Base-by-base conservation (phyloP, 2,888 invertebrate genomes). In the Ametastegia equiseti region DNA sequence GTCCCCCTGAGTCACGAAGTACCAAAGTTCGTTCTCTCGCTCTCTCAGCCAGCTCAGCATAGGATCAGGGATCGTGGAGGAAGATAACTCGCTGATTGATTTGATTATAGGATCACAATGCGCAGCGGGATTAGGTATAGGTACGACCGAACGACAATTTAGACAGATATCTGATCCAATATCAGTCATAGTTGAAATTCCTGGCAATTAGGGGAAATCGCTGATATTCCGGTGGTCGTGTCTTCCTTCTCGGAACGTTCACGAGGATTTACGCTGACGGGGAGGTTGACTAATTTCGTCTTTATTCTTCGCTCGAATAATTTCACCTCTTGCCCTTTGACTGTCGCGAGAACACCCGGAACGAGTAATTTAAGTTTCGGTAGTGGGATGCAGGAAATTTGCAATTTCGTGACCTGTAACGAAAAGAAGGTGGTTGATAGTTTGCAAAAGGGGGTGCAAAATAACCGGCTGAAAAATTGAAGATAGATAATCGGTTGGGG, bases 81-180 rank as follows among this genome's bases (percentile, higher is more conserved):
- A 60, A 23, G 23, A 60, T 30, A 60, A 60, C 30, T 30, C 19
- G n/a, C n/a, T 39, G 65, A 67, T 67, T 67, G 65, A 67, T 67
- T 67, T 7, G 65, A 67, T 67, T 67, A 67, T 67, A n/a, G 39
- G 36, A 67, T 67, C 36, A 15, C 60, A 30, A 60, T 60, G 60
- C 60, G 60, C 60, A 60, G 13, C 27, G 30, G 27, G 60, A 60
- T 6, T 42, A 42, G 42, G 42, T 42, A 42, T 42, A 42, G 42
- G 30, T 60, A 60, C 60, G 15, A 60, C 30, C 5, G 27, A 15
- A 60, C 60, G 30, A 60, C 60, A 13, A 60, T 60, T 60, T 15
- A 4, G 60, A 60, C 60, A 60, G 23, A 60, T 30, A 30, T 60
- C 27, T 60, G 60, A 30, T 60, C 60, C 27, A 60, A 60, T 60